A percentile compares a stretch with the other conserved stretches of the same genome.
These are phyloP conservation scores for Xiphophorus maculatus DNA, from an alignment of 2,113 vertebrate genomes.

Conservation along the genomic window DNA sequence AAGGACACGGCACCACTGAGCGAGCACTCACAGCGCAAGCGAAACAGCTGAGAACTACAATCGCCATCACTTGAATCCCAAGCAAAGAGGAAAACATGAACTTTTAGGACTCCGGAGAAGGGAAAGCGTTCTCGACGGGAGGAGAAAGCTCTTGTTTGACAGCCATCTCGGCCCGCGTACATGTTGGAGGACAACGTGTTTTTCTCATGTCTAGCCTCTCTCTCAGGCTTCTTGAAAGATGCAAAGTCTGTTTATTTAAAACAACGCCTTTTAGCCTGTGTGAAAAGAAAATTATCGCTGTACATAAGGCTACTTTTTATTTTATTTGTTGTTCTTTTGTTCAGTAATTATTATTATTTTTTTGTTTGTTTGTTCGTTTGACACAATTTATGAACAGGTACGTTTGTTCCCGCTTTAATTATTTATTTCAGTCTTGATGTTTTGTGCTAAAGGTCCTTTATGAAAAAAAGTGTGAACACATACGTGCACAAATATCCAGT, in stretches of 20 bases:
- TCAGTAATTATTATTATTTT: constrained; percentile 42
- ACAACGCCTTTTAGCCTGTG: constrained; percentile 82
- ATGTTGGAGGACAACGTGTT: constrained; percentile 72
- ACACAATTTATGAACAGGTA: constrained; percentile 79
- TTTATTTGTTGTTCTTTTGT: constrained; percentile 55
- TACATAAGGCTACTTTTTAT: constrained; percentile 82
- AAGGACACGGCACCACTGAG: constrained; percentile 69
- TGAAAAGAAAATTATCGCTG: constrained; percentile 80
- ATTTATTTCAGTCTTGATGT: constrained; percentile 81
- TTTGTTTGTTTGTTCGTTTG: constrained; percentile 62
- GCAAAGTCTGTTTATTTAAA: constrained; percentile 85
- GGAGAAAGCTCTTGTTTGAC: constrained; percentile 57
- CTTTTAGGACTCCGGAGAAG: constrained; percentile 49
- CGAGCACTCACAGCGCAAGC: constrained; percentile 66
- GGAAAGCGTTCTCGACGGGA: constrained; percentile 63
- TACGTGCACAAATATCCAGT: constrained; percentile 80
- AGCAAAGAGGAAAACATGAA: constrained; percentile 50
- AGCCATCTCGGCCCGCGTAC: constrained; percentile 55
- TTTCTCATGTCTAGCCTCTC: constrained; percentile 80
- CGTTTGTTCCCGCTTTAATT: constrained; percentile 77
- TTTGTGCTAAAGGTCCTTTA: constrained; percentile 82
- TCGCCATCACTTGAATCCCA: constrained; percentile 77
- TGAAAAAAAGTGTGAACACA: constrained; percentile 76
- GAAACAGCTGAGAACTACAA: constrained; percentile 60
- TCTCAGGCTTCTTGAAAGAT: constrained; percentile 84